phyloP scores from a whole-genome alignment of 2,888 invertebrate genomes.

The Aphidoletes aphidimyza region DNA sequence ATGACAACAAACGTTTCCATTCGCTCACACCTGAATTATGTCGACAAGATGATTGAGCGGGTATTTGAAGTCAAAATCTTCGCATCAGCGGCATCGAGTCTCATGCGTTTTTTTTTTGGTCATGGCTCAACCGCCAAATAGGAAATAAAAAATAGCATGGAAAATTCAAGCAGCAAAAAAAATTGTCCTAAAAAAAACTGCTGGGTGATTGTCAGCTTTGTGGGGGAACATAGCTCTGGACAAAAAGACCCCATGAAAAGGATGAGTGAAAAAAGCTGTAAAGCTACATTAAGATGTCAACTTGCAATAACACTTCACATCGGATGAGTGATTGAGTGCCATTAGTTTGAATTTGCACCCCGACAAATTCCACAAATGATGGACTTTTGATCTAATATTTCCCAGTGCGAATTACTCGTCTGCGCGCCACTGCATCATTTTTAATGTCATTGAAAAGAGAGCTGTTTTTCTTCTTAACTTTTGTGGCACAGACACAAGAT shows the following conservation, averaged over 20 bases:
- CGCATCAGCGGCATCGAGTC: background rate
- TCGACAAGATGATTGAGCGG: constrained; percentile 27
- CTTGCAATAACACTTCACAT: background rate
- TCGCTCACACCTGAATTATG: background rate
- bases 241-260: background rate
- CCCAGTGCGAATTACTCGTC: background rate
- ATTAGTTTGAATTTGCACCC: background rate
- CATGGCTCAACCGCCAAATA: too few relatives aligned
- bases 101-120: too few relatives aligned
- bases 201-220: background rate
- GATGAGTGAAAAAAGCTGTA: background rate
- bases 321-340: constrained; percentile 16
- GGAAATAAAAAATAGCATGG: background rate
- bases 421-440: background rate
- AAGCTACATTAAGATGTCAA: constrained; percentile 42
- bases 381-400: background rate
- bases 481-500: too few relatives aligned
- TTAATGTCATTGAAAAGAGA: background rate
- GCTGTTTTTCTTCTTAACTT: too few relatives aligned
- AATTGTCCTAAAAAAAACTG: too few relatives aligned
- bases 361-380: background rate
- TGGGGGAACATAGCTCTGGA: background rate
- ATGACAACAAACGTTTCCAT: background rate
- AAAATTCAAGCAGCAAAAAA: background rate
- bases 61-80: background rate